Base-by-base conservation (phyloP, 1,140 invertebrate genomes). In the Gonatopus flavifemur region DNA sequence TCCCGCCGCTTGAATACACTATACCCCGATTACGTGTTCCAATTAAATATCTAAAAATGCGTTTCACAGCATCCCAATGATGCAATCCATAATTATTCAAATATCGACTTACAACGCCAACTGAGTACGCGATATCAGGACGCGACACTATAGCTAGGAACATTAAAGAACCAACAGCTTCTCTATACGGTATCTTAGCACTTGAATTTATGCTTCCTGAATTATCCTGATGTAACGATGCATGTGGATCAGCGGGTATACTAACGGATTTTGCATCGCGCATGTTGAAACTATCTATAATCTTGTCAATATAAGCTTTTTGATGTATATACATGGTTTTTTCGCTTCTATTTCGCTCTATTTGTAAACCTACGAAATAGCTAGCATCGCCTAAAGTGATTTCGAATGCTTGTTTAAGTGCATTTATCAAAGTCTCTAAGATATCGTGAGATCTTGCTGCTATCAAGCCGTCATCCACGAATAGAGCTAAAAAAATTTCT, bases 381-480 rank as follows among this genome's bases (percentile, higher is more conserved):
- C 4, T 33, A 5, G 6, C 32, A 33, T 33, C 13, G 5, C 32
- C 32, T 6, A 33, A 5, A 4, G 32, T 33, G 5, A 33, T 33
- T 8, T 33, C 32, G 13, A 33, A 33, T 15, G 7, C 32, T 33
- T 7, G 10, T 33, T 15, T 13, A 8, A 9, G 5, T 33, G 7
- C 5, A 8, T 33, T 9, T 33, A 33, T 33, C 15, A 13, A 5
- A n/a, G 32, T n/a, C 32, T 33, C 32, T 5, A 7, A 4, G 32
- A 15, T 30, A 21, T 47, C 35, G 32, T n/a, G 13, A 36, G 25
- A 30, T 31, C 36, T 33, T 0, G 28, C 36, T 19, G 36, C 46
- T 3, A 58, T 33, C 8, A 51, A 10, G 15, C 53, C 44, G 21
- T 58, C 55, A 41, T 54, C 56, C 15, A 58, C 51, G 22, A 32